phyloP scores from a whole-genome alignment of 1,140 invertebrate genomes.

The Caerostris extrusa region DNA sequence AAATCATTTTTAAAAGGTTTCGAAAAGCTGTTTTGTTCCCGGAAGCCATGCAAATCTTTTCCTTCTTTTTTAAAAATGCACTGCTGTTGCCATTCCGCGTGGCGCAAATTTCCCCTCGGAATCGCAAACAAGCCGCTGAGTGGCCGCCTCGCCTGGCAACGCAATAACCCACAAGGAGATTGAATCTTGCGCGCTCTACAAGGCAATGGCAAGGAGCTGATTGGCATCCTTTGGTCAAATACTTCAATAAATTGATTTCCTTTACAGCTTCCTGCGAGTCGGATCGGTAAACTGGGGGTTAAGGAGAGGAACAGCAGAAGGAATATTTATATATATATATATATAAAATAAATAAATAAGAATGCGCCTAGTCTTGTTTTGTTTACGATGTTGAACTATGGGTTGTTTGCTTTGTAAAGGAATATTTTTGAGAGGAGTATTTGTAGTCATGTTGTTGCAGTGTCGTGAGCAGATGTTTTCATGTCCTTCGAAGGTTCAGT shows the following conservation, averaged over 20 bases:
- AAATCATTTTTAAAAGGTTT: neutral
- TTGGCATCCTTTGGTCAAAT: constrained; percentile 76
- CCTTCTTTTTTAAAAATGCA: constrained; percentile 21
- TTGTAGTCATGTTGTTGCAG: neutral
- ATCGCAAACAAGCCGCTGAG: constrained; percentile 31
- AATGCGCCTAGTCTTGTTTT: constrained; percentile 24
- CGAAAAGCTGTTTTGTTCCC: constrained; percentile 30
- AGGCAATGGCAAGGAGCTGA: constrained; percentile 30
- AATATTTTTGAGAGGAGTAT: neutral
- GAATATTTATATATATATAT: neutral
- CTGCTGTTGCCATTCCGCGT: constrained; percentile 5
- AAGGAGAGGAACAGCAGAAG: neutral
- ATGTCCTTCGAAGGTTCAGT: too few relatives aligned
- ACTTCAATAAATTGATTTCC: constrained; percentile 77
- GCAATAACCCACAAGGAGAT: constrained; percentile 56
- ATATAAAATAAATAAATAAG: neutral
- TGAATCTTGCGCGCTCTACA: constrained; percentile 33
- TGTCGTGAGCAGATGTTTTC: neutral
- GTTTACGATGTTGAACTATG: neutral
- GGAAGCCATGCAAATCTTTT: constrained; percentile 40
- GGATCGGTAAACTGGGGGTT: neutral
- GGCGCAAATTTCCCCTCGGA: constrained; percentile 29
- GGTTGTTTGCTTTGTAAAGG: constrained; percentile 20
- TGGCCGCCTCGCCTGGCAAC: constrained; percentile 46
- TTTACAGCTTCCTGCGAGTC: constrained; percentile 41